Conservation (phyloP, 2,888 invertebrate genomes). For the Macaria notata region DNA sequence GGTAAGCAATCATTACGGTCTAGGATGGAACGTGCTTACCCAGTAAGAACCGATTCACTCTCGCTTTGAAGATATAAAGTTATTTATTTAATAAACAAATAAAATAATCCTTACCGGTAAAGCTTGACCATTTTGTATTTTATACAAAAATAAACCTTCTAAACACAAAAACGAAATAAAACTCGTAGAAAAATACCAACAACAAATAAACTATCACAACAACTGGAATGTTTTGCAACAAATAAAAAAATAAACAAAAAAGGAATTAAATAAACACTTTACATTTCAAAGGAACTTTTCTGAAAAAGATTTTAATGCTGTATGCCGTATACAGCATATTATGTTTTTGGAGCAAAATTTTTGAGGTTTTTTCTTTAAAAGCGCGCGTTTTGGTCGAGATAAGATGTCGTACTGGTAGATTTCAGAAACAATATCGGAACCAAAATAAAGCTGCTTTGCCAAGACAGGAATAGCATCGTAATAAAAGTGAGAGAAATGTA, state of each 20-base stretch:
- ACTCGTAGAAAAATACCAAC: constrained; percentile 37
- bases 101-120: constrained; percentile 50
- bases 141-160: constrained; percentile 35
- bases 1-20: too few relatives aligned
- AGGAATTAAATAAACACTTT: constrained; percentile 33
- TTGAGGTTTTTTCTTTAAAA: constrained; percentile 31
- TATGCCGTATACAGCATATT: constrained; percentile 69
- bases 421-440: constrained; percentile 41
- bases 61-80: too few relatives aligned
- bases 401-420: constrained; percentile 46
- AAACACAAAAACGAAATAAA: constrained; percentile 40
- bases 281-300: constrained; percentile 57
- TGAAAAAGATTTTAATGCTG: constrained; percentile 58
- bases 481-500: constrained; percentile 15
- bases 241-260: constrained; percentile 25
- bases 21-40: too few relatives aligned
- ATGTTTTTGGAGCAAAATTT: constrained; percentile 32
- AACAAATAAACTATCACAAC: constrained; percentile 53
- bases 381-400: constrained; percentile 41
- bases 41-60: too few relatives aligned
- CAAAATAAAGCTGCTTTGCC: constrained; percentile 54
- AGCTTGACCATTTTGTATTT: constrained; percentile 59
- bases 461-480: constrained; percentile 56
- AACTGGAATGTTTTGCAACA: constrained; percentile 54
- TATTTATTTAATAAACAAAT: too few relatives aligned